These are phyloP conservation scores for Drosophila orena DNA, from an alignment of 1,140 invertebrate species.

Conservation along the genomic window DNA sequence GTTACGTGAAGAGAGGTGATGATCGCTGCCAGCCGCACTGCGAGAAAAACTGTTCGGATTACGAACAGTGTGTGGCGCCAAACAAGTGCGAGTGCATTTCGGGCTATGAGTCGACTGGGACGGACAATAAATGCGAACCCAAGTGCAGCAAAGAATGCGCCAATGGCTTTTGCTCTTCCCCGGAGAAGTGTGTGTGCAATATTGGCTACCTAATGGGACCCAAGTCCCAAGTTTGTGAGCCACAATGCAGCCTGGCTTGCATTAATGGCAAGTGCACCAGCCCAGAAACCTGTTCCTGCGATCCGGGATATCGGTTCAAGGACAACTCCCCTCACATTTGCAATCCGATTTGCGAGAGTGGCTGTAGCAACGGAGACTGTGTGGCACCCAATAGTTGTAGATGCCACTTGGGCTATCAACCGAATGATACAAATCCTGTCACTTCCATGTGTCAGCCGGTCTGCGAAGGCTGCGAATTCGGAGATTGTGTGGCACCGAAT, in stretches of 20 bases:
- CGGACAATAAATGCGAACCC: constrained; percentile 84
- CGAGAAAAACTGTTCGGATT: constrained; percentile 26
- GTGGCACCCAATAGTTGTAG: constrained; percentile 84
- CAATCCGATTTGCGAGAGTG: constrained; percentile 81
- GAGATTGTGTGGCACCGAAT: constrained; percentile 86
- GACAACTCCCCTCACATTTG: constrained; percentile 62
- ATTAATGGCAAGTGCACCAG: constrained; percentile 85
- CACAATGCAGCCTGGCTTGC: constrained; percentile 61
- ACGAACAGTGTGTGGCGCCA: constrained; percentile 54
- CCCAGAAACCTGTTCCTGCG: constrained; percentile 86
- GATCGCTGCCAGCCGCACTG: constrained; percentile 86
- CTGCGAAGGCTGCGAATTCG: constrained; percentile 86
- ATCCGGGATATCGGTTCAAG: constrained; percentile 85
- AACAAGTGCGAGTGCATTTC: constrained; percentile 54
- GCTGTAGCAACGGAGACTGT: constrained; percentile 70
- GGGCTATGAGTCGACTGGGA: constrained; percentile 35
- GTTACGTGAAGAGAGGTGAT: constrained; percentile 35
- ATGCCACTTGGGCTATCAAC: constrained; percentile 86
- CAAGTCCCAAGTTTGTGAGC: constrained; percentile 65
- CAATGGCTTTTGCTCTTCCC: constrained; percentile 86
- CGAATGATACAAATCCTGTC: constrained; percentile 23
- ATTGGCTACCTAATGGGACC: constrained; percentile 86
- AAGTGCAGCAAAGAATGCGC: constrained; percentile 85
- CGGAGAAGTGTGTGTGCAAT: constrained; percentile 87
- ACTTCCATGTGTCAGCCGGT: constrained; percentile 66